Conservation (phyloP, 2,888 invertebrate genomes). For the Sepiola atlantica region DNA sequence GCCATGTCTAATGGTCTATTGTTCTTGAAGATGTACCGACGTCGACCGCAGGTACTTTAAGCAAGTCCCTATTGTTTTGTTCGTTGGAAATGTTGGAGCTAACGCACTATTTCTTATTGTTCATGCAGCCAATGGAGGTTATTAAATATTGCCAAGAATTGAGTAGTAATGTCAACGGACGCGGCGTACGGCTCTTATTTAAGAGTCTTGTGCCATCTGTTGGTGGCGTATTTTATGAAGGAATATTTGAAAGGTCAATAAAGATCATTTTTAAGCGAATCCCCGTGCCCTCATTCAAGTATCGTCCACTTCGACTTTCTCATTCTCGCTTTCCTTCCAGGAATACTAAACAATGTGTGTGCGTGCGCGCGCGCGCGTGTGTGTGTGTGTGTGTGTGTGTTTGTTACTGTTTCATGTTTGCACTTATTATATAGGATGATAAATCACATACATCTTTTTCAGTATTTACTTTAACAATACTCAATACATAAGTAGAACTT, state of each 20-base stretch:
- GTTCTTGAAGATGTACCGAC: neutral
- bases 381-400: too few species aligned
- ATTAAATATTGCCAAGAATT: conserved; percentile 32
- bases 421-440: too few species aligned
- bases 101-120: neutral
- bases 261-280: neutral
- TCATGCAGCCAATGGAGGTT: neutral
- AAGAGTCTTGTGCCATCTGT: neutral
- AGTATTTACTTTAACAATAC: too few species aligned
- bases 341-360: neutral
- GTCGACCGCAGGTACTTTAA: neutral
- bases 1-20: neutral
- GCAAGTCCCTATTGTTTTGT: neutral
- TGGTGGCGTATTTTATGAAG: neutral
- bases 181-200: neutral
- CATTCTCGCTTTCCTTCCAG: neutral
- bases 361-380: too few species aligned
- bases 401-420: too few species aligned
- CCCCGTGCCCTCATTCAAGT: too few species aligned
- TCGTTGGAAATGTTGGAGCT: neutral
- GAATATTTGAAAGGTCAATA: conserved; percentile 32
- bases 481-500: too few species aligned
- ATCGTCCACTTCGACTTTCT: neutral
- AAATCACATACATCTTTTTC: too few species aligned
- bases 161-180: neutral